Percentiles rank a stretch among this genome's conserved stretches.
These are phyloP conservation scores for Plutomurus gul DNA, from an alignment of 1,140 invertebrate genomes.

Conservation along the genomic window DNA sequence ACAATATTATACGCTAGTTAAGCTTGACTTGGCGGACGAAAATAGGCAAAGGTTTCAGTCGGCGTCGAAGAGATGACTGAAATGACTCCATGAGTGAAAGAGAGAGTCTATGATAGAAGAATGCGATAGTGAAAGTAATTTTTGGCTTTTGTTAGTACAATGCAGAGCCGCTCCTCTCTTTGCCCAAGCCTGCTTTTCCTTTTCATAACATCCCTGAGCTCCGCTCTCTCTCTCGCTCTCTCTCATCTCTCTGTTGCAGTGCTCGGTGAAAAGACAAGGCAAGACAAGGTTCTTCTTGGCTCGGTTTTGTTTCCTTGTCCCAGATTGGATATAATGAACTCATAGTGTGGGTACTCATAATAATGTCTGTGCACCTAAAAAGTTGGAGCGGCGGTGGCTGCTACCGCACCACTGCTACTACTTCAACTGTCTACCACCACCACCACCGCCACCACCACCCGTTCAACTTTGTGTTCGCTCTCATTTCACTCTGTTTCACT, in stretches of 20 bases:
- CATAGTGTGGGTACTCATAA: background rate
- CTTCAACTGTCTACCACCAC: background rate
- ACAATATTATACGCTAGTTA: background rate
- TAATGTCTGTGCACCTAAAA: background rate
- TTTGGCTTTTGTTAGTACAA: background rate
- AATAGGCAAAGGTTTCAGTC: constrained; percentile 1
- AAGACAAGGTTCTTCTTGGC: constrained; percentile 5
- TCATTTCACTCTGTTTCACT: background rate
- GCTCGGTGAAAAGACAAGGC: background rate
- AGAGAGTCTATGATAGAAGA: too few species aligned
- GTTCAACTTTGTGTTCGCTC: background rate
- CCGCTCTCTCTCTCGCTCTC: background rate
- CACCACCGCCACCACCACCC: background rate
- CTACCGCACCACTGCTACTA: background rate
- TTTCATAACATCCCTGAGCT: background rate
- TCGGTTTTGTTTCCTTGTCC: constrained; percentile 13
- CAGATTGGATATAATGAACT: constrained; percentile 24
- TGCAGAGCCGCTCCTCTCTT: background rate
- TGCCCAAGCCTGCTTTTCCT: background rate
- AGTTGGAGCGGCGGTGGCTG: too few species aligned
- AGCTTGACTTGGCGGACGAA: background rate
- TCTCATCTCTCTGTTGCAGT: too few species aligned
- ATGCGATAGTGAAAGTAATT: background rate
- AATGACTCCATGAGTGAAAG: background rate
- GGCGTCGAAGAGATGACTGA: background rate